Base-by-base conservation (phyloP, 1,140 invertebrate species). In the Listronotus oregonensis region DNA sequence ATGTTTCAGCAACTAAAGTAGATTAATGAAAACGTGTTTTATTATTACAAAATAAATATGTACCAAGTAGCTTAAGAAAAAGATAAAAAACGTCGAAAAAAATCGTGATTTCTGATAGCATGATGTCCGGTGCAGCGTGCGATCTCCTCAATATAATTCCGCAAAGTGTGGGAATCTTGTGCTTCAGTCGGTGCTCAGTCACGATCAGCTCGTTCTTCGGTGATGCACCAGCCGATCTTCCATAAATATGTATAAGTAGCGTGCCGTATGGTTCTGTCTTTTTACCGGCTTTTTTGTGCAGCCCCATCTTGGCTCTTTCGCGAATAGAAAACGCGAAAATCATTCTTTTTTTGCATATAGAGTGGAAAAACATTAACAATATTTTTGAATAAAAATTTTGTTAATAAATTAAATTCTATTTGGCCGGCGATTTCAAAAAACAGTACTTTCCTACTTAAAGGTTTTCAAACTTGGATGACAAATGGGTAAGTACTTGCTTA, bases 141-240 rank as follows among this genome's bases (percentile, higher is more conserved):
- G 37, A 61, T 61, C 47, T 61, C 58, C 50, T 39, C 58, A 51
- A 27, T 42, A 40, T 61, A 61, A 61, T 61, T 61, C 43, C 44
- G 47, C 58, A 61, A 59, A 50, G 58, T 61, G 58, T 61, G 47
- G 58, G 58, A 61, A 61, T 61, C 58, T 51, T 46, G 58, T 15
- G 47, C 46, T 51, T 61, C 44, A 17, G 21, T 42, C 58, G 37
- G 37, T 61, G 46, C 40, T 61, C 58, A 61, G 58, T 61, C 58
- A 61, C 58, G 58, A 61, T 61, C 58, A 40, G 43, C 46, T 47
- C 47, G 49, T 31, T 61, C 58, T 61, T 61, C 47, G 58, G 47
- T 51, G 46, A 61, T 61, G 47, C 58, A 61, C 58, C 46, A 37
- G 32, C 15, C 44, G 10, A 39, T 61, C 46, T 51, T 61, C 31